Percentiles rank a stretch among this genome's conserved stretches.
Evolutionary conservation across 2,113 vertebrate species (phyloP).

Genomic region (Salminus brasiliensis): DNA sequence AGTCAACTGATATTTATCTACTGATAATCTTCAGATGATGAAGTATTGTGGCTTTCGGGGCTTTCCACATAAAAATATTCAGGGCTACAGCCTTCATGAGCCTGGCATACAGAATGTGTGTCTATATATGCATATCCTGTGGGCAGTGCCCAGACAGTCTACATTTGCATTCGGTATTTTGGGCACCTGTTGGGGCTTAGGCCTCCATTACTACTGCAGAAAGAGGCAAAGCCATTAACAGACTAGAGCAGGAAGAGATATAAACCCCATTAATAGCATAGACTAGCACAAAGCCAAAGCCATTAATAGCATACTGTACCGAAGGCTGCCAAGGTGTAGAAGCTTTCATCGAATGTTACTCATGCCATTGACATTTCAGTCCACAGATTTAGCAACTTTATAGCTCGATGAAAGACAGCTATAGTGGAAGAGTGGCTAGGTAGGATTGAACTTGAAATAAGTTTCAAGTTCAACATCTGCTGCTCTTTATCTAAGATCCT

Average conservation of each 20-base stretch:
- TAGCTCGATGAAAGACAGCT: slow-evolving; percentile 35
- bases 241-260: background rate
- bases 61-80: no score
- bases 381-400: slow-evolving; percentile 24
- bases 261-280: slow-evolving; percentile 4
- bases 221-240: slow-evolving; percentile 47
- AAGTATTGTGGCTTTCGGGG: no score
- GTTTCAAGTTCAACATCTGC: no score
- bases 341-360: slow-evolving; percentile 16
- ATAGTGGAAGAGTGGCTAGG: background rate
- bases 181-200: slow-evolving; percentile 73
- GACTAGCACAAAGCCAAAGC: background rate
- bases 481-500: no score
- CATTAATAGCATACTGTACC: slow-evolving; percentile 55
- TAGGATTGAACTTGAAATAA: background rate
- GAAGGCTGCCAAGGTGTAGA: slow-evolving; percentile 54
- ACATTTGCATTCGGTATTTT: slow-evolving; percentile 50
- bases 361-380: slow-evolving; percentile 6
- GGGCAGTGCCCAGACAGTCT: slow-evolving; percentile 71
- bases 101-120: no score
- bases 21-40: no score
- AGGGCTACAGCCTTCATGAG: no score
- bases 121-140: slow-evolving; percentile 74
- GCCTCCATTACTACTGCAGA: slow-evolving; percentile 62
- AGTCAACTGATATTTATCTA: no score